A percentile compares a stretch with the other conserved stretches of the same genome.
Evolutionary conservation across 2,113 vertebrate species (phyloP).

Genomic region (Butorides virescens): DNA sequence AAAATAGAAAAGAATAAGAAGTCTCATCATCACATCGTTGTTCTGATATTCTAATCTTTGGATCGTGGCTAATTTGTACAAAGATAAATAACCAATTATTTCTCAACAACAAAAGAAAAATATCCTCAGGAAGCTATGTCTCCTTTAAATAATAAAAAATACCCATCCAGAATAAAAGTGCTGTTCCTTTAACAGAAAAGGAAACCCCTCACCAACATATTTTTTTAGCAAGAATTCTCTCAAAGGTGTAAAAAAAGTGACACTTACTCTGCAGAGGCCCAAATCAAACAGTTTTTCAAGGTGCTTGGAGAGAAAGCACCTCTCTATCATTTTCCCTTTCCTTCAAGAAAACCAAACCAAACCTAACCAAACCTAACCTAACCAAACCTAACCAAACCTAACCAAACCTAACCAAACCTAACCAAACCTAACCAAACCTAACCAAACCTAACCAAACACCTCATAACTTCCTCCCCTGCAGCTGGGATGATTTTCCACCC

Average conservation of each 20-base stretch:
- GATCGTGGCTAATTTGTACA: neutral
- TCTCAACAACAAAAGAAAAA: neutral
- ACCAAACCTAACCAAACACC: too few species aligned
- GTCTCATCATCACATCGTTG: neutral
- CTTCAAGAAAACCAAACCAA: neutral
- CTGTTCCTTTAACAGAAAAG: neutral
- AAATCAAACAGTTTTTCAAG: neutral
- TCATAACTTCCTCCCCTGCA: neutral
- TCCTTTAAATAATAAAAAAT: neutral
- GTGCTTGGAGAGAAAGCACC: neutral
- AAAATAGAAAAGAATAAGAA: neutral
- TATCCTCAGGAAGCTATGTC: neutral
- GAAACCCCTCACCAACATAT: fast-evolving
- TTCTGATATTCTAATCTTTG: neutral
- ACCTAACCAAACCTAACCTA: too few species aligned
- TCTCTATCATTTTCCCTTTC: neutral
- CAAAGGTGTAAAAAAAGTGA: neutral
- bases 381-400: neutral
- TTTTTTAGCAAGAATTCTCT: neutral
- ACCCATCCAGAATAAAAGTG: neutral
- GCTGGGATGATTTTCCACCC: neutral
- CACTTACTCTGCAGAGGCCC: neutral
- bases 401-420: neutral
- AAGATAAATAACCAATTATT: neutral
- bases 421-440: neutral